These are phyloP conservation scores for Bombyx mori DNA, from an alignment of 1,140 invertebrate species.

Conservation along the genomic window DNA sequence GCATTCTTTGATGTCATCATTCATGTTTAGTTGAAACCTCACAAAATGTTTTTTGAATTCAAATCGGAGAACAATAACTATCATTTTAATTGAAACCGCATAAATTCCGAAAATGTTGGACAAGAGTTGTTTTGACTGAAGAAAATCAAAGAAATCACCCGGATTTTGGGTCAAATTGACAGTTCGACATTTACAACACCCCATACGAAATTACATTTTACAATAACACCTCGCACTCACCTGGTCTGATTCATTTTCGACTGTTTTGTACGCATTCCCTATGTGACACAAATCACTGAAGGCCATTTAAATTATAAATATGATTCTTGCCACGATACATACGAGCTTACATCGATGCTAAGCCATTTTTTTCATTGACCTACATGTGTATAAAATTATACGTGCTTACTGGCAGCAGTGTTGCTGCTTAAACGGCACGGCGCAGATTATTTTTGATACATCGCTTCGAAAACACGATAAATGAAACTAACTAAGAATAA, in stretches of 20 bases:
- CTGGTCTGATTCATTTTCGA: slow-evolving; percentile 67
- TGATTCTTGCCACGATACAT: slow-evolving; percentile 67
- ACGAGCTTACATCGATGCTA: slow-evolving; percentile 55
- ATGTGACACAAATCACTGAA: slow-evolving; percentile 71
- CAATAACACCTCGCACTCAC: slow-evolving; percentile 54
- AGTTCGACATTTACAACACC: slow-evolving; percentile 61
- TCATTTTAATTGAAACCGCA: too few relatives aligned
- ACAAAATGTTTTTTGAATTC: too few relatives aligned
- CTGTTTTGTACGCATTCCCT: slow-evolving; percentile 65
- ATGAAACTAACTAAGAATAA: too few relatives aligned
- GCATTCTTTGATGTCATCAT: slow-evolving; percentile 54
- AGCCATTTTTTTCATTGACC: slow-evolving; percentile 70
- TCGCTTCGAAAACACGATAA: too few relatives aligned
- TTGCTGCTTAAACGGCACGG: slow-evolving; percentile 28
- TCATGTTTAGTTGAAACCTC: not conserved
- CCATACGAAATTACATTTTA: slow-evolving; percentile 53
- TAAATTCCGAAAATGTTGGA: too few relatives aligned
- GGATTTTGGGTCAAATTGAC: slow-evolving; percentile 71
- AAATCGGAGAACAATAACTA: too few relatives aligned
- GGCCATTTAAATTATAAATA: slow-evolving; percentile 71
- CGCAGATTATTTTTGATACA: too few relatives aligned
- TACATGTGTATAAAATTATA: slow-evolving; percentile 61
- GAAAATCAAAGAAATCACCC: slow-evolving; percentile 25
- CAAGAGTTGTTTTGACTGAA: slow-evolving; percentile 14
- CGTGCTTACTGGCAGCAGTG: slow-evolving; percentile 43